Base-by-base conservation (phyloP, 2,113 vertebrate genomes). In the Oceanodroma tethys region DNA sequence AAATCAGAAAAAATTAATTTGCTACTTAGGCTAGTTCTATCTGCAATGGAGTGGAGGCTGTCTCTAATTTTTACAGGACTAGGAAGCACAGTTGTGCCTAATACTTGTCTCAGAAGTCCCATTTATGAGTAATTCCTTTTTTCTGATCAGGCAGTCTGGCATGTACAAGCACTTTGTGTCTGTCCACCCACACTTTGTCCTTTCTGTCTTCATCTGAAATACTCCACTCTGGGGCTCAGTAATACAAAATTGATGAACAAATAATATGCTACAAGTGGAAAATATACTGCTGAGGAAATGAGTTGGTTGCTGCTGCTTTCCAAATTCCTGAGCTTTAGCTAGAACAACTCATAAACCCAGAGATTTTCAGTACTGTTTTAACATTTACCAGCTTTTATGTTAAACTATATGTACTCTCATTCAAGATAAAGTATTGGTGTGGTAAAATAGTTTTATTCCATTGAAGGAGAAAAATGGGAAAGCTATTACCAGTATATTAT, bases 191-290 rank as follows among this genome's bases (percentile, higher is more conserved):
- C 88, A 22, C 59, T 90, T 86, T 66, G 81, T 86, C 82, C 68
- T 95, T 88, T 93, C 76, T 81, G 47, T 55, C 70, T 94, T 85
- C 40, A 48, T 75, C 42, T 93, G 62, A 95, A 95, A 70, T 88
- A 62, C 58, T 87, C 67, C 42, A 15, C 91, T 94, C 70, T 88
- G 65, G 79, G 81, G 52, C 25, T 90, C 91, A 88, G 88, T 84
- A 95, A 86, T 58, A 55, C 72, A 81, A 91, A 94, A 86, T 8
- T 79, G 74, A 86, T 91, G 80, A 97, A 86, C 48, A 94, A 95
- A 93, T 85, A n/a, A 78, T 90, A 40, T 56, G 56, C 47, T 95
- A 43, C 65, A 73, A 87, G 52, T 67, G 53, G 67, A 90, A 97
- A 96, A 92, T 81, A 86, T 7, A 91, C 88, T 81, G 68, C 29